Conservation (phyloP, 1,140 invertebrate species). For the Sarcophaga bullata region DNA sequence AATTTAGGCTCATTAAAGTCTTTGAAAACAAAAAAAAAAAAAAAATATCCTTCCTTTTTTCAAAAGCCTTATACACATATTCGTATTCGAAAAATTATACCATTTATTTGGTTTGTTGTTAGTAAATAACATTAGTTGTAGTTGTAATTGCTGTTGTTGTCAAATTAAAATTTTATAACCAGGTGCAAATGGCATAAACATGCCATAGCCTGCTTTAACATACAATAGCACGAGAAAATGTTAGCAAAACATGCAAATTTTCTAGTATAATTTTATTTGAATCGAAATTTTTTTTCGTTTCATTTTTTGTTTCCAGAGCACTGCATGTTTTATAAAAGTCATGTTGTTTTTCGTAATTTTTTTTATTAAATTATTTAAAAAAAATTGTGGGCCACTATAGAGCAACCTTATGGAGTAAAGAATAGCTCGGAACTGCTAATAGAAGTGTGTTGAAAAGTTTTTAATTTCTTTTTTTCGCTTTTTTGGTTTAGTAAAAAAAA, state of each 20-base stretch:
- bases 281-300: background rate
- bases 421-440: too few relatives aligned
- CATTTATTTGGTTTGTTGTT: too few relatives aligned
- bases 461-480: background rate
- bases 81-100: too few relatives aligned
- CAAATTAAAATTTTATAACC: constrained; percentile 14
- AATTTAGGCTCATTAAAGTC: too few relatives aligned
- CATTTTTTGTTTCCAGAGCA: background rate
- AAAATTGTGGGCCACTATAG: too few relatives aligned
- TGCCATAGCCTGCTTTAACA: background rate
- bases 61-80: too few relatives aligned
- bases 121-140: too few relatives aligned
- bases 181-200: constrained; percentile 17
- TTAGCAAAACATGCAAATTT: background rate
- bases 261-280: background rate
- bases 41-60: too few relatives aligned
- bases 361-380: background rate
- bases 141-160: background rate
- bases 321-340: background rate
- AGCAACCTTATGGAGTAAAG: too few relatives aligned
- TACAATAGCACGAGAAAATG: background rate
- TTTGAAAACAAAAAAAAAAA: too few relatives aligned
- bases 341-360: background rate
- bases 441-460: too few relatives aligned
- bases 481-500: background rate